Evolutionary conservation across 2,113 vertebrate species (phyloP).

Genomic region (Porphyrio hochstetteri): DNA sequence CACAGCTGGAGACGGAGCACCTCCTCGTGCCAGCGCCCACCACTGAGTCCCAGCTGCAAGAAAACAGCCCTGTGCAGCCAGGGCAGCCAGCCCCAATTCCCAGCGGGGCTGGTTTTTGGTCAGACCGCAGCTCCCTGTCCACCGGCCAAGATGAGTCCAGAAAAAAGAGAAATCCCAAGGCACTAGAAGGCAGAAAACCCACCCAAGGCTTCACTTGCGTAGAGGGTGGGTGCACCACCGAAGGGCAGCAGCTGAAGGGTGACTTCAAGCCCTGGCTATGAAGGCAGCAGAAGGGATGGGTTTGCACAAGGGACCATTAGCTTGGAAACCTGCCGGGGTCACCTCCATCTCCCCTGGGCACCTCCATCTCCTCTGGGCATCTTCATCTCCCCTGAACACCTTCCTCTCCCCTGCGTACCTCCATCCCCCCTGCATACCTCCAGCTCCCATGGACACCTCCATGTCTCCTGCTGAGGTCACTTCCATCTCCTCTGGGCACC

Average conservation of each 20-base stretch:
- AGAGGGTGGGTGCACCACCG: rapidly evolving
- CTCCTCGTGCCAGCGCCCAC: rapidly evolving
- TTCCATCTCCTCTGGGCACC: too few species aligned
- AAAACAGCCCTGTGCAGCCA: too few species aligned
- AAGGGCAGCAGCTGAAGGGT: neutral
- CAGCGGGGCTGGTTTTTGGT: neutral
- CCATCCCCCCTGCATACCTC: too few species aligned
- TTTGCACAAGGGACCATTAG: neutral
- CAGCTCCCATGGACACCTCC: too few species aligned
- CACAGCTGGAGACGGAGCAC: neutral
- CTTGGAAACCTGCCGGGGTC: neutral
- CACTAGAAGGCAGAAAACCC: neutral
- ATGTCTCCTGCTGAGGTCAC: too few species aligned
- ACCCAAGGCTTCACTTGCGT: neutral
- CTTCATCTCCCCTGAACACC: too few species aligned
- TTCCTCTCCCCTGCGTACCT: too few species aligned
- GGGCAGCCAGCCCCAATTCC: neutral
- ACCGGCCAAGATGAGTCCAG: neutral
- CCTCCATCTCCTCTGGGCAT: too few species aligned
- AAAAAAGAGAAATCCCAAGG: neutral
- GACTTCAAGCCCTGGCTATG: neutral
- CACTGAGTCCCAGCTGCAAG: neutral
- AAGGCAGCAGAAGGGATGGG: rapidly evolving
- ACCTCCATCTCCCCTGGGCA: neutral
- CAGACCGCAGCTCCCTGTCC: neutral